These are phyloP conservation scores for Agrilus planipennis DNA, from an alignment of 1,140 invertebrate genomes.

Conservation along the genomic window DNA sequence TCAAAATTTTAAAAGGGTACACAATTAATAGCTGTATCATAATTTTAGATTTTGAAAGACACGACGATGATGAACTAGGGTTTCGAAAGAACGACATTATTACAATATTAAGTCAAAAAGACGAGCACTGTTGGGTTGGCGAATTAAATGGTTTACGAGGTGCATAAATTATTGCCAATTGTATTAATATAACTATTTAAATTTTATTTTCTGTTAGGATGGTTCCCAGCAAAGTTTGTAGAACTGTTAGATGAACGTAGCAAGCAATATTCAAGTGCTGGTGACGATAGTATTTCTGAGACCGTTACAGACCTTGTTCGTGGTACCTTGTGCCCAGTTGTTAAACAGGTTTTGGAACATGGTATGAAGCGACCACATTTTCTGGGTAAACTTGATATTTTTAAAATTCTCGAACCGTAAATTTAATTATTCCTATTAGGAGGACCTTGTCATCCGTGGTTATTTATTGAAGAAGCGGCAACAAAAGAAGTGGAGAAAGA, in stretches of 20 bases:
- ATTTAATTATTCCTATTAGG: slow-evolving; percentile 40
- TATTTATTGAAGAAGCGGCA: slow-evolving; percentile 96
- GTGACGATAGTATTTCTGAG: slow-evolving; percentile 94
- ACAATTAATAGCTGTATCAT: background rate
- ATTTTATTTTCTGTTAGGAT: slow-evolving; percentile 43
- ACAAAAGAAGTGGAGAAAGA: slow-evolving; percentile 94
- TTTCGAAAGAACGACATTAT: slow-evolving; percentile 98
- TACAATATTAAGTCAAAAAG: slow-evolving; percentile 92
- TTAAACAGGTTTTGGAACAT: slow-evolving; percentile 92
- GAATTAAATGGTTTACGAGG: slow-evolving; percentile 92
- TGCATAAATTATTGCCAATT: slow-evolving; percentile 19
- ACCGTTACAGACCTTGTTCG: slow-evolving; percentile 92
- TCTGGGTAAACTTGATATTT: slow-evolving; percentile 33
- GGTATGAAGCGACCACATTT: slow-evolving; percentile 86
- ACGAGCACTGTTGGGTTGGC: slow-evolving; percentile 99
- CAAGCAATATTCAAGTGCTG: slow-evolving; percentile 89
- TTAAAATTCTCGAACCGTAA: background rate
- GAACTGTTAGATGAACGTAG: slow-evolving; percentile 94
- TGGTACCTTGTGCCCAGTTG: slow-evolving; percentile 83
- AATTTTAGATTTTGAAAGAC: slow-evolving; percentile 82
- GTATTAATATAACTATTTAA: slow-evolving; percentile 7
- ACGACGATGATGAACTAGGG: slow-evolving; percentile 96
- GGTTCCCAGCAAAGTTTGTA: slow-evolving; percentile 99
- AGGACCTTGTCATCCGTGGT: slow-evolving; percentile 93
- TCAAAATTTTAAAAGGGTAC: slow-evolving; percentile 7